Evolutionary conservation across 2,113 vertebrate species (phyloP).

Genomic region (Struthio camelus): DNA sequence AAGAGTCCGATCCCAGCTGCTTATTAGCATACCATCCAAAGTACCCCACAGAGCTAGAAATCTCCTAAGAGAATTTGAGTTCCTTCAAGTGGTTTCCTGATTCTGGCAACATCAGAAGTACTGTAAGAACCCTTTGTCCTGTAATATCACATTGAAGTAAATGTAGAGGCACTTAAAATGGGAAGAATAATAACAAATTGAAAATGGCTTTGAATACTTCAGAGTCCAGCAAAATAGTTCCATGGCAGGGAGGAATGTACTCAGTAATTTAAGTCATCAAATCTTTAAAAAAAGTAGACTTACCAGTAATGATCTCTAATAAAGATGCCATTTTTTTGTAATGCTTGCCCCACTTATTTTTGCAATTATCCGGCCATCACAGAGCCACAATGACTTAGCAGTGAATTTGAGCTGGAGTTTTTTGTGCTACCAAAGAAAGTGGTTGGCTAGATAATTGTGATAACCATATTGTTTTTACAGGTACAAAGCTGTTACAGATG

Average conservation of each 20-base stretch:
- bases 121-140: neutral
- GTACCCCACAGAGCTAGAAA: neutral
- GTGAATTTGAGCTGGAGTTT: neutral
- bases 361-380: neutral
- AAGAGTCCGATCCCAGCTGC: neutral
- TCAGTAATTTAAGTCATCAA: neutral
- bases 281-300: neutral
- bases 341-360: neutral
- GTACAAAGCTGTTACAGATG: conserved; percentile 96
- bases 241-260: neutral
- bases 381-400: neutral
- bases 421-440: neutral
- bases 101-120: neutral
- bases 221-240: neutral
- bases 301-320: neutral
- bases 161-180: neutral
- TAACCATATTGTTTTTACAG: conserved; percentile 63
- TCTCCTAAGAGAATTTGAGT: neutral
- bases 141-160: neutral
- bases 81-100: neutral
- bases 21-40: neutral
- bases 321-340: neutral
- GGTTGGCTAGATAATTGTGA: neutral
- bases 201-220: neutral
- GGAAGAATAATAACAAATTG: neutral